phyloP scores from a whole-genome alignment of 1,140 invertebrate genomes.

The Augochlora pura region DNA sequence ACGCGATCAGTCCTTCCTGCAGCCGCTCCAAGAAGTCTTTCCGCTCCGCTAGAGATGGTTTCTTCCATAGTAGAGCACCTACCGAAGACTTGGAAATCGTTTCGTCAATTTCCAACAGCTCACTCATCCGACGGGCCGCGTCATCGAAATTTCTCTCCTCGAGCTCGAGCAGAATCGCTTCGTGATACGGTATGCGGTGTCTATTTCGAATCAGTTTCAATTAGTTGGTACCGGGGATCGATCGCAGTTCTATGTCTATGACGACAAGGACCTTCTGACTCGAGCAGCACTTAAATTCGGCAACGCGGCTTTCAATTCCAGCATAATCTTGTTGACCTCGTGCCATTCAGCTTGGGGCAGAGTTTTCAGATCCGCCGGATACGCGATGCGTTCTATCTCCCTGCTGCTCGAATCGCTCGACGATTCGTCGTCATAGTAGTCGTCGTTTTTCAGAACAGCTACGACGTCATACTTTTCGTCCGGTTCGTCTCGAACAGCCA shows the following conservation, averaged over 20 bases:
- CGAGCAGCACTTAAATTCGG: constrained; percentile 49
- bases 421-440: neutral
- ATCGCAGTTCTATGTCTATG: no score
- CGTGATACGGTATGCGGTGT: constrained; percentile 77
- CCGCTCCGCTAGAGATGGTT: constrained; percentile 73
- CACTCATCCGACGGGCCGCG: constrained; percentile 78
- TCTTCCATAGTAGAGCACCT: constrained; percentile 70
- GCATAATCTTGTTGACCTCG: constrained; percentile 49
- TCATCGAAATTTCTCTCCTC: constrained; percentile 77
- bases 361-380: constrained; percentile 30
- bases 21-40: constrained; percentile 78
- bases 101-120: constrained; percentile 81
- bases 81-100: constrained; percentile 75
- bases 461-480: neutral
- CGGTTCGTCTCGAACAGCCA: no score
- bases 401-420: neutral
- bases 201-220: constrained; percentile 59
- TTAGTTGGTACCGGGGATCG: no score
- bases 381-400: neutral
- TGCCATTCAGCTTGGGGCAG: constrained; percentile 31
- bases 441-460: neutral
- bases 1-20: constrained; percentile 71
- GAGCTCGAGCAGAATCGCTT: constrained; percentile 80
- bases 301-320: constrained; percentile 52
- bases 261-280: constrained; percentile 61